Evolutionary conservation across 1,140 invertebrate genomes (phyloP), one percentile per base, ranked within the genome.

Genomic region (Xylocopa sonorina): DNA sequence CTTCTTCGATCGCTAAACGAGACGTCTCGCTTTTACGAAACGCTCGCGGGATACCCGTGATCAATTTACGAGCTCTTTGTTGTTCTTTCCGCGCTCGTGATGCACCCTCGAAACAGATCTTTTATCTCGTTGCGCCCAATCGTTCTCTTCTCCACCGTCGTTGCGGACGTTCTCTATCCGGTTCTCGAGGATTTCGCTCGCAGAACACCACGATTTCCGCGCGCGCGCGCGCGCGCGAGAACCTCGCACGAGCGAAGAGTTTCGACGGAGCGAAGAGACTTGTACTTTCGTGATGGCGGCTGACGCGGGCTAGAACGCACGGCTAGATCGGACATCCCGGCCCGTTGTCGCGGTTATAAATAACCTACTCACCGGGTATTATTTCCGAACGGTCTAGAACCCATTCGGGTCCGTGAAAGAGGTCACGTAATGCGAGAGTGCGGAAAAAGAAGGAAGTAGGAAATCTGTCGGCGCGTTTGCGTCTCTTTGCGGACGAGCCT

Each of bases 351-450:
- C 68, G 53, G 77, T 85, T 86, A 86, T 86, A 86, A 86, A 86
- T 86, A 86, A 77, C 83, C 68, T 67, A 86, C 85, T 86, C 81
- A 86, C 81, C 51, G 69, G 34, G 77, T 86, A 86, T 86, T 86
- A 86, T 86, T 86, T 86, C 80, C 85, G 84, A 85, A 83, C 80
- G 81, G 77, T 86, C 84, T 74, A 66, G 73, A 86, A 83, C 57
- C 68, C 68, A 79, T 82, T 81, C 67, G 57, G 62, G 83, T 77
- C 80, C 53, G 48, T 74, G 84, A 86, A 86, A 80, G 84, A 80
- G 85, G 84, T 86, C 84, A 86, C 83, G 73, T 71, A 69, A 69
- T 62, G 63, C 63, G 48, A n/a, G 48, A 10, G 68, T 53, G 81
- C 41, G n/a, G n/a, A 78, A 77, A 85, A 85, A 86, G 48, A 60